Evolutionary conservation across 92 coral and sea anemone species (phyloP).

Genomic region (Diadumene lineata): DNA sequence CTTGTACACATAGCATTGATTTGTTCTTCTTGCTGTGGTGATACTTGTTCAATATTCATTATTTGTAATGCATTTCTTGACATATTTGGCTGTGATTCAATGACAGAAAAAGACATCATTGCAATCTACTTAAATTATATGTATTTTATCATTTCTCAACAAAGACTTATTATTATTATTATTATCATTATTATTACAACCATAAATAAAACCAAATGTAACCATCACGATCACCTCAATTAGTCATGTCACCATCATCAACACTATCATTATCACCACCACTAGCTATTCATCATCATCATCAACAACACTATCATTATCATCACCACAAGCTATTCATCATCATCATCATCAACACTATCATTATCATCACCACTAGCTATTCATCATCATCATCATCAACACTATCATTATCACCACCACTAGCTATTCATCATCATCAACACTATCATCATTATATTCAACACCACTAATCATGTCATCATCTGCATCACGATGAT

Average conservation of each 20-base stretch:
- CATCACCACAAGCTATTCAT: not conserved
- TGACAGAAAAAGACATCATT: not conserved
- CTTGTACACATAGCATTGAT: constrained; percentile 45
- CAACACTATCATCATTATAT: not conserved
- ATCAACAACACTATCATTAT: not conserved
- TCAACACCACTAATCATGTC: not conserved
- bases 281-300: not conserved
- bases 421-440: too few species aligned
- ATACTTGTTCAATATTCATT: not conserved
- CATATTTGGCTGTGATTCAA: not conserved
- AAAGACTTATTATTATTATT: too few species aligned
- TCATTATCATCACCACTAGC: not conserved
- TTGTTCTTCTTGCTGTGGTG: constrained; percentile 32
- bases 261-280: not conserved
- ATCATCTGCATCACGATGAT: not conserved
- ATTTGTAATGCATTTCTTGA: not conserved
- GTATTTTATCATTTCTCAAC: too few species aligned
- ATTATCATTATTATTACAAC: not conserved
- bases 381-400: constrained; percentile 10
- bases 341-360: not conserved
- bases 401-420: not conserved
- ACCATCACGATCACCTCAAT: not conserved
- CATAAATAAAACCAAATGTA: constrained; percentile 1
- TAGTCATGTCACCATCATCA: not conserved
- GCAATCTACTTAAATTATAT: not conserved